phyloP scores from a whole-genome alignment of 2,888 invertebrate genomes.

The Campoplex capitator region DNA sequence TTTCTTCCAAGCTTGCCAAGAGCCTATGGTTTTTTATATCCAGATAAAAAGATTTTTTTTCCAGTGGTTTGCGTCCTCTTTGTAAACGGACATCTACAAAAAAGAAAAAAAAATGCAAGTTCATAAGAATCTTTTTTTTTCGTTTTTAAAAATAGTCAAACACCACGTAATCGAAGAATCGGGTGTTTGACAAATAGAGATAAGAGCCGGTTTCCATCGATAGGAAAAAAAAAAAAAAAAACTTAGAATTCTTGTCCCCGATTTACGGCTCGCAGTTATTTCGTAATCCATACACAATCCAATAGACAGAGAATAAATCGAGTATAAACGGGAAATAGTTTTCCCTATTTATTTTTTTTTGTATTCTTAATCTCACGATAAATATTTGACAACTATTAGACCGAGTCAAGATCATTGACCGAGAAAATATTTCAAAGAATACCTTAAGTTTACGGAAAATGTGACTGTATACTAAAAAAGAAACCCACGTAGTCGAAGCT shows the following conservation, averaged over 20 bases:
- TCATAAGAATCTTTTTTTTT: not conserved
- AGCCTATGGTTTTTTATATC: slow-evolving; percentile 90
- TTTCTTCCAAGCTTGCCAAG: slow-evolving; percentile 88
- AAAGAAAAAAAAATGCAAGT: slow-evolving; percentile 10
- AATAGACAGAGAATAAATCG: slow-evolving; percentile 5
- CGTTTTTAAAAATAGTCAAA: not conserved
- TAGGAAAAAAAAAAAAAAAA: not conserved
- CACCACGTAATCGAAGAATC: slow-evolving; percentile 18
- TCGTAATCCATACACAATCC: slow-evolving; percentile 20
- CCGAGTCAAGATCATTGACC: not conserved
- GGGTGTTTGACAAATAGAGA: not conserved
- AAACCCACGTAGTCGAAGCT: slow-evolving; percentile 1
- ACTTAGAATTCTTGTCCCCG: slow-evolving; percentile 9
- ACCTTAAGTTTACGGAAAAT: not conserved
- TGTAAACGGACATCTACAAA: slow-evolving; percentile 80
- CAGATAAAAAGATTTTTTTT: slow-evolving; percentile 91
- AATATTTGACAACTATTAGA: not conserved
- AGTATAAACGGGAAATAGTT: not conserved
- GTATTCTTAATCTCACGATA: not conserved
- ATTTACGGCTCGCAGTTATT: slow-evolving; percentile 7
- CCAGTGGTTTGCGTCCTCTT: slow-evolving; percentile 87
- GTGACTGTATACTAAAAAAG: not conserved
- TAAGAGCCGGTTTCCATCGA: not conserved
- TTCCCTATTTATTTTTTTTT: not conserved
- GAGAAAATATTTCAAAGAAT: not conserved